Percentiles rank a stretch among this genome's conserved stretches.
Evolutionary conservation across 2,113 vertebrate species (phyloP).

Genomic region (Calypte anna): DNA sequence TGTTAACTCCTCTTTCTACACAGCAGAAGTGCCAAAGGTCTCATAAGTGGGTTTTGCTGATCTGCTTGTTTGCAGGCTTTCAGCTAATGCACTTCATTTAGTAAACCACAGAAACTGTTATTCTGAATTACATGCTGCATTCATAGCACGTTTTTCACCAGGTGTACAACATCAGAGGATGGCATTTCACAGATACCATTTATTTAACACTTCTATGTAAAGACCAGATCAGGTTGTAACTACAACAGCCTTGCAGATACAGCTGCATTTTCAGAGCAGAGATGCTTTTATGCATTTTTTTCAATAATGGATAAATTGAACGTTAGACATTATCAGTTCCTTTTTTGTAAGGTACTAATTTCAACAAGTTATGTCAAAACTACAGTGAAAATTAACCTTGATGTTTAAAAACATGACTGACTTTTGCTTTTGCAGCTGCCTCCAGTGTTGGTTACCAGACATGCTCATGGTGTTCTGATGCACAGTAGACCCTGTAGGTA

Average conservation of each 20-base stretch:
- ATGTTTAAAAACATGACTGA: background rate
- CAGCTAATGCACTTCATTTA: background rate
- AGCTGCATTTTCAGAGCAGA: background rate
- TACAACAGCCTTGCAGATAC: background rate
- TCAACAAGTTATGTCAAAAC: background rate
- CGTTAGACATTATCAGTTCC: background rate
- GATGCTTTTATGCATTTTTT: background rate
- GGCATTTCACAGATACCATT: background rate
- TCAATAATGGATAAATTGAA: background rate
- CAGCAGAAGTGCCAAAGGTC: rapidly evolving
- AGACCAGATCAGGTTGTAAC: background rate
- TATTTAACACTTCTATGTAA: background rate
- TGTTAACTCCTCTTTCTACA: background rate
- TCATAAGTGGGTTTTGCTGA: background rate
- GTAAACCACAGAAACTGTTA: background rate
- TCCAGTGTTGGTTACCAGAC: background rate
- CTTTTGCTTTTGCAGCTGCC: background rate
- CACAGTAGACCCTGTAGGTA: background rate
- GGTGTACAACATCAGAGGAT: background rate
- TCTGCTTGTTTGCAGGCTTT: background rate
- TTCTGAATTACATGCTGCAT: background rate
- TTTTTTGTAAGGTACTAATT: background rate
- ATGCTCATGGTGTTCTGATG: background rate
- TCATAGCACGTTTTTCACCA: background rate
- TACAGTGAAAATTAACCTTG: background rate